Evolutionary conservation across 2,888 invertebrate genomes (phyloP), one percentile per base, ranked within the genome.

Genomic region (Napeogenes inachia): DNA sequence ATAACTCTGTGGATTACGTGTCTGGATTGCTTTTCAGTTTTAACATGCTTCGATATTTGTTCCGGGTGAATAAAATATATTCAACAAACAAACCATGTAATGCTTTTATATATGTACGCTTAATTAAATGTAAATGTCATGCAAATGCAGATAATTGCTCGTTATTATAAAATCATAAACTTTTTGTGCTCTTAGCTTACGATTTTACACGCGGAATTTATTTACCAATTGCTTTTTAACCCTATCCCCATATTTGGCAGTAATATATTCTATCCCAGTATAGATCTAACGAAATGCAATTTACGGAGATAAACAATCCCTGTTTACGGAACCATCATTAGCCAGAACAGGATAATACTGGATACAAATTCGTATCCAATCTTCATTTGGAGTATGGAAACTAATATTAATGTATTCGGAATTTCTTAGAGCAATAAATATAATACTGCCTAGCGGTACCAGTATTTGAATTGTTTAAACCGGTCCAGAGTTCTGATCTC

Each of bases 301-400:
- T 80, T 79, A 75, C 75, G 77, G 73, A 57, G 80, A 79, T 82
- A 81, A 78, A 82, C 83, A 80, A 82, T 84, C 82, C 78, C 77
- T 69, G 68, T 64, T 57, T 65, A 64, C 66, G 61, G 68, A 61
- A 60, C 63, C 63, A 63, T 78, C 78, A 82, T 84, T 84, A 81
- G 79, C 67, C 55, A 70, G 72, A 71, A 62, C 66, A 67, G 67
- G 65, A 65, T 66, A 35, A 5, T 35, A 77, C 79, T 79, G 71
- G 64, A 50, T 61, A 60, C 61, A 60, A 68, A 66, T 66, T 67
- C 66, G 67, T 64, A 68, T 59, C 63, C 63, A 70, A 71, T 75
- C 74, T 73, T 67, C 70, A 75, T 74, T 45, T n/a, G 71, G 71
- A 63, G 64, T 60, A 60, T 45, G 46, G 45, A 60, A 35, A 35